A percentile compares a stretch with the other conserved stretches of the same genome.
phyloP scores from a whole-genome alignment of 2,797 vertebrate species.

The Microtus agrestis region DNA sequence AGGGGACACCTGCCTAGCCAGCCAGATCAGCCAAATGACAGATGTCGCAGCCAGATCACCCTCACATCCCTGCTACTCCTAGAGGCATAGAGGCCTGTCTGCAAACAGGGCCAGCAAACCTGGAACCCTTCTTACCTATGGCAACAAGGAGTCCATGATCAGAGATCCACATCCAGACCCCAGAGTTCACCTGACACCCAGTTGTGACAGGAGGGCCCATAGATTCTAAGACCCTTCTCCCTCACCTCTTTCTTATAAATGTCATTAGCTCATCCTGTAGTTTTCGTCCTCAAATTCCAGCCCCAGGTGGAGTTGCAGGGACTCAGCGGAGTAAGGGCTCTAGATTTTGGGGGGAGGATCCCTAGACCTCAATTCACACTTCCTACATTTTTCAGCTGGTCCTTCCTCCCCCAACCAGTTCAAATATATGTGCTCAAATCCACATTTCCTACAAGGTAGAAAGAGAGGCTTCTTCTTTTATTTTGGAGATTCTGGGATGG shows the following conservation, averaged over 20 bases:
- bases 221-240: not conserved
- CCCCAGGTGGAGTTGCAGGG: not conserved
- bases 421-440: not conserved
- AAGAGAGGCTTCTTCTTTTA: not conserved
- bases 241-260: not conserved
- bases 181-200: not conserved
- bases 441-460: not conserved
- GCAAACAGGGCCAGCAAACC: not conserved
- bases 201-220: not conserved
- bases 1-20: no score
- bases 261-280: not conserved
- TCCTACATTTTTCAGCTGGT: not conserved
- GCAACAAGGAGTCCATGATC: not conserved
- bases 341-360: not conserved
- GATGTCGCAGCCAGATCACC: no score
- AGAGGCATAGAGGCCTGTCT: not conserved
- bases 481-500: conserved; percentile 49
- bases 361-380: not conserved
- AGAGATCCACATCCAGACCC: not conserved
- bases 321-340: not conserved
- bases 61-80: not conserved
- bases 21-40: no score
- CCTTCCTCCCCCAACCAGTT: not conserved
- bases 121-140: not conserved
- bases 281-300: not conserved